Base-by-base conservation (phyloP, 2,797 vertebrate genomes). In the Sebastes oblongus region DNA sequence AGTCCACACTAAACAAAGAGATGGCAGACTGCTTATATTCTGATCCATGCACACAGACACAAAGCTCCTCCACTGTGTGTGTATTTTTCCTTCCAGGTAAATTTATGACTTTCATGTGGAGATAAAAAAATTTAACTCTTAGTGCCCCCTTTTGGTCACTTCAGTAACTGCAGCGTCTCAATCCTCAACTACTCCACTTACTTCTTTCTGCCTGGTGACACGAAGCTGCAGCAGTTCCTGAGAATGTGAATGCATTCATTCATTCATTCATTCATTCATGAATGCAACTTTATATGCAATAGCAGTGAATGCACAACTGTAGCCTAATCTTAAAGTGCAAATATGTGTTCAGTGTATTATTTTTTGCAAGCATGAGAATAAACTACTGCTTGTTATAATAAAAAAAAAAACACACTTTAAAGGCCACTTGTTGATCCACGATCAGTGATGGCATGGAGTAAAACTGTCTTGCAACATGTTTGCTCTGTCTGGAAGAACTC, bases 141-240 rank as follows among this genome's bases (percentile, higher is more conserved):
- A 83, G 72, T 54, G 91, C 86, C 90, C 82, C 76, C 92, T 30
- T 27, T 42, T 55, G 93, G 85, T 34, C 12, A 5, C 12, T 7
- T 2, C 14, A 3, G 6, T 10, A 71, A 91, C 68, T 85, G 74
- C 83, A 84, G 75, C 67, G 5, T 25, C 9, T 64, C n/a, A 0
- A 14, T 14, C 2, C 67, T 60, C 32, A 4, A 18, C 29, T 3
- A 27, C 29, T 61, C 18, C 11, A 4, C 34, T 64, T 34, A 24
- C 20, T 64, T 11, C 39, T 68, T 64, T 11, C 39, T 68, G 60
- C 39, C 11, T 12, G 39, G 10, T 73, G 34, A 67, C 29, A 52
- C 18, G 46, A 55, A 55, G 46, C 59, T 60, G 70, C 71, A n/a
- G 46, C 65, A 29, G 10, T n/a, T 8, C 20, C 46, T 42, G 22